phyloP scores from a whole-genome alignment of 2,113 vertebrate genomes.

The Sarotherodon lohbergeri region DNA sequence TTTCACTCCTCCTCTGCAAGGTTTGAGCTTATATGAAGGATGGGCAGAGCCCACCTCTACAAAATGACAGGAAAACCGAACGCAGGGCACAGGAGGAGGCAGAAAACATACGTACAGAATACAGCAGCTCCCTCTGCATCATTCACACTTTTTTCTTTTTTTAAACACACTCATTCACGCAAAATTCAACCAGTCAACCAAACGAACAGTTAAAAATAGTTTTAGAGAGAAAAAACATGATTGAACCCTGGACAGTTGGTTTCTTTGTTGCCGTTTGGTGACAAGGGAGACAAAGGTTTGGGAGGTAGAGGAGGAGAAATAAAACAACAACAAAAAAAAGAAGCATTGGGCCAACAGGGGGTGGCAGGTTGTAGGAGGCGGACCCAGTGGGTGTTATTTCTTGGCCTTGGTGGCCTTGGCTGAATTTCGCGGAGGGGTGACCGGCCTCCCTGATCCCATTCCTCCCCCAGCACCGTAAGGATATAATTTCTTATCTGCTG shows the following conservation, averaged over 20 bases:
- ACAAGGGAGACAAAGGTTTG: conserved; percentile 46
- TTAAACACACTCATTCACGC: neutral
- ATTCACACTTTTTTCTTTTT: conserved; percentile 5
- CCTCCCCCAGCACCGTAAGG: conserved; percentile 85
- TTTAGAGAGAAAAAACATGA: conserved; percentile 31
- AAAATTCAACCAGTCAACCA: conserved; percentile 24
- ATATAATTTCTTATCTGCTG: conserved; percentile 95
- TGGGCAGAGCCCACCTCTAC: too few relatives aligned
- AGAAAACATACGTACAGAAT: too few relatives aligned
- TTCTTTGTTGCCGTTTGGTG: conserved; percentile 63
- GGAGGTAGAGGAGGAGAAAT: conserved; percentile 57
- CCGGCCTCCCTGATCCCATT: conserved; percentile 83
- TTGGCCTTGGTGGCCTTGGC: conserved; percentile 86
- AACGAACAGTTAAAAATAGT: conserved; percentile 49
- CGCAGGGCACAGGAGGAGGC: too few relatives aligned
- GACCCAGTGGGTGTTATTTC: conserved; percentile 79
- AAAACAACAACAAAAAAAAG: neutral
- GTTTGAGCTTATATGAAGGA: too few relatives aligned
- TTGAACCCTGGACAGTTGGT: conserved; percentile 71
- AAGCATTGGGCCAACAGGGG: neutral
- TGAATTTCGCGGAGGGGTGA: conserved; percentile 92
- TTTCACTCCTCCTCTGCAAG: too few relatives aligned
- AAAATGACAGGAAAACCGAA: too few relatives aligned
- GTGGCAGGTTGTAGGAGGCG: conserved; percentile 10
- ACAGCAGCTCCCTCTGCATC: conserved; percentile 26